Conservation (phyloP, 1,140 invertebrate species). For the Belonocnema kinseyi region DNA sequence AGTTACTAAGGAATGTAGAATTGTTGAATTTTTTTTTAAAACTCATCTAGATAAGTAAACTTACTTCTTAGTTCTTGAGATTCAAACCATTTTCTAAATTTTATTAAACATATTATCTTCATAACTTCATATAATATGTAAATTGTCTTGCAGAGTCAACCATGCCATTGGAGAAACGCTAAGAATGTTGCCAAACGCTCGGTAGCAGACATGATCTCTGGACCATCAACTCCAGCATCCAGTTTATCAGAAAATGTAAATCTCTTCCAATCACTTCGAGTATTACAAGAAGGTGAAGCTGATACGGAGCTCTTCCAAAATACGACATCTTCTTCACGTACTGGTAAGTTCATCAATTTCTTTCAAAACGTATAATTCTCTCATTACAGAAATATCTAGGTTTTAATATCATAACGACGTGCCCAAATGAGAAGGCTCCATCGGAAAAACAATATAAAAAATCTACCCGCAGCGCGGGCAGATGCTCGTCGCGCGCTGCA, state of each 20-base stretch:
- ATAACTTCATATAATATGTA: slow-evolving; percentile 17
- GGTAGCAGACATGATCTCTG: slow-evolving; percentile 70
- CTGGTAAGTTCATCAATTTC: slow-evolving; percentile 55
- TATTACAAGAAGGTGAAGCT: slow-evolving; percentile 89
- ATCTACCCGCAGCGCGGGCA: no score
- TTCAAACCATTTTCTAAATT: no score
- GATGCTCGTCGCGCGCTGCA: no score
- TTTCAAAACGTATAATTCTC: slow-evolving; percentile 32
- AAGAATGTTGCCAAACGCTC: slow-evolving; percentile 85
- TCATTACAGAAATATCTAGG: slow-evolving; percentile 37
- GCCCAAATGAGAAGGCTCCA: no score
- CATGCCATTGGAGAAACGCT: slow-evolving; percentile 93
- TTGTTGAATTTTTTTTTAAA: no score
- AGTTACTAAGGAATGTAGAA: no score
- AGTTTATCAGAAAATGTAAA: slow-evolving; percentile 90
- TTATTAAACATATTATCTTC: not conserved
- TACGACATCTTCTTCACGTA: slow-evolving; percentile 61
- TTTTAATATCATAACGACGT: no score
- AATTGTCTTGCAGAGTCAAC: slow-evolving; percentile 83
- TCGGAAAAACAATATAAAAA: no score
- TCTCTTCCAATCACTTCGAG: slow-evolving; percentile 90
- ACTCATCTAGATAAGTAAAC: not conserved
- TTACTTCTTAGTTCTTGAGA: not conserved
- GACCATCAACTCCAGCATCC: slow-evolving; percentile 69
- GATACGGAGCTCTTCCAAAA: slow-evolving; percentile 79